Base-by-base conservation (phyloP, 1,140 invertebrate genomes). In the Parapsyche elsis region DNA sequence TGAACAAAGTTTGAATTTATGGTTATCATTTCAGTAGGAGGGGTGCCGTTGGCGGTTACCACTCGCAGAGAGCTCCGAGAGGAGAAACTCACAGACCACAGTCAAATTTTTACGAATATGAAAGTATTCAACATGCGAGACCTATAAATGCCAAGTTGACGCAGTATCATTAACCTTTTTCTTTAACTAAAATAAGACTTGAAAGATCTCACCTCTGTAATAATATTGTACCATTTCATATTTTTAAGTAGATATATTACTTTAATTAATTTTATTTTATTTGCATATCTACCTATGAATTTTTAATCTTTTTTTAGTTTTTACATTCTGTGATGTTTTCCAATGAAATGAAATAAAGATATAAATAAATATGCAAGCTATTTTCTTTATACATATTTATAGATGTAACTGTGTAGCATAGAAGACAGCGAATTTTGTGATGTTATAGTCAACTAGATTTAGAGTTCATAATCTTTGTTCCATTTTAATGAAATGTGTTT, bases 51-150 rank as follows among this genome's bases (percentile, higher is more conserved):
- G 94, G 86, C 92, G 94, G 86, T 90, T 94, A 94, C 86, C 93
- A 95, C 88, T 94, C 94, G 5, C 94, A 95, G 87, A 89, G 94
- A 71, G 92, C 92, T 80, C 91, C 93, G 67, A 89, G 91, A 76
- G 91, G 92, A 26, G 91, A 92, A 76, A 88, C 89, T 45, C 89
- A 91, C 16, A 89, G 94, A 9, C 94, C 94, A 12, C 91, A 94
- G 76, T 95, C 94, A 81, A 95, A 94, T 86, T 95, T 93, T 87
- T 95, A 94, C 85, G 94, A 95, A 87, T 95, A 95, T 86, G 94
- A 95, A 85, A 94, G 91, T 81, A 91, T 94, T 16, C 93, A 94
- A 84, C 91, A 89, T 45, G 84, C 89, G 0, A 84, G 88, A 38
- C 86, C 82, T 23, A 64, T 83, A 30, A 83, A 83, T 78, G 78